phyloP scores from a whole-genome alignment of 1,140 invertebrate species.

The Teleopsis dalmanni region DNA sequence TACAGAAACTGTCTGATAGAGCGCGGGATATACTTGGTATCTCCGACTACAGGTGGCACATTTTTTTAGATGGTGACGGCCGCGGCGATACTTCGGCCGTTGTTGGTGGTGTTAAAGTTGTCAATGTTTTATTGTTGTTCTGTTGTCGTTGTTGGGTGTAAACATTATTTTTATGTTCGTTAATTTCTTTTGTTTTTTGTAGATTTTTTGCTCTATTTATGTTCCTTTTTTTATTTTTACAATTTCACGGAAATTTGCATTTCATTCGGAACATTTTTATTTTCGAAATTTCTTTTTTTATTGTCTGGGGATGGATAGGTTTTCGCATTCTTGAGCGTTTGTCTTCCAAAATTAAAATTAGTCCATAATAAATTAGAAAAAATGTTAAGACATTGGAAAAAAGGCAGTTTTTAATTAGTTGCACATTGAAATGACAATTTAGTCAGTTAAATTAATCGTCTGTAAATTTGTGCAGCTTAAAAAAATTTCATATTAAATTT shows the following conservation, averaged over 20 bases:
- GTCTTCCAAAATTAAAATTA: conserved; percentile 5
- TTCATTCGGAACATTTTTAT: neutral
- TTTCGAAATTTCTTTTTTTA: neutral
- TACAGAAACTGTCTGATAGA: too few relatives aligned
- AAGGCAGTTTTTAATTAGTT: conserved; percentile 9
- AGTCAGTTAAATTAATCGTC: conserved; percentile 9
- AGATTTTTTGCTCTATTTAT: too few relatives aligned
- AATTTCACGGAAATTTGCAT: conserved; percentile 11
- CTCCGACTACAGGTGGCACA: neutral
- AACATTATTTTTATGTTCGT: conserved; percentile 10
- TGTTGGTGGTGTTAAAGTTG: too few relatives aligned
- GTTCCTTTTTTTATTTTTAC: conserved; percentile 4
- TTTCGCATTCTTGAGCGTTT: conserved; percentile 1
- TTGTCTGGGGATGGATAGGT: too few relatives aligned
- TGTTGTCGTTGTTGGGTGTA: conserved; percentile 7
- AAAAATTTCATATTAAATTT: too few relatives aligned
- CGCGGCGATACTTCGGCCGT: conserved; percentile 1
- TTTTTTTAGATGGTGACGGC: neutral
- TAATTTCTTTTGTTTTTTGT: conserved; percentile 8
- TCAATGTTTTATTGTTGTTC: neutral
- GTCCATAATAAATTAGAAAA: conserved; percentile 8
- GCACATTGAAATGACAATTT: conserved; percentile 8
- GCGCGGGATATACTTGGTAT: too few relatives aligned
- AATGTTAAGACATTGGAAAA: neutral
- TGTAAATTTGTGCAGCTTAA: conserved; percentile 4